Conservation (phyloP, 2,888 invertebrate genomes). For the Conomelus anceps region DNA sequence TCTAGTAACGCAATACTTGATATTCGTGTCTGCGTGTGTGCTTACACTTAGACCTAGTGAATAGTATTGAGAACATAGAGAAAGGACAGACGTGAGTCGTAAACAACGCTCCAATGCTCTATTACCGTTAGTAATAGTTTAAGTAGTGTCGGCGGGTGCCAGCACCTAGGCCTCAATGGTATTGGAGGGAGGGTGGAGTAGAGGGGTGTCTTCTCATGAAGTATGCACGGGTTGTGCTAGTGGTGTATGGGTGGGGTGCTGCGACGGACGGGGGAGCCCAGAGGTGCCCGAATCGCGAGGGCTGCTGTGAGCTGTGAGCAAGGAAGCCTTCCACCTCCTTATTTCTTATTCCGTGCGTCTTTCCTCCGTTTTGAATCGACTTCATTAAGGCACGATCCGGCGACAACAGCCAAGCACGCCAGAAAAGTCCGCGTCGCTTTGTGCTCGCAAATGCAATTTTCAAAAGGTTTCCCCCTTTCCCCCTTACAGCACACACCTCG, state of each 20-base stretch:
- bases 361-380: slow-evolving; percentile 12
- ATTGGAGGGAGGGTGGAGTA: neutral
- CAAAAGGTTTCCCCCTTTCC: slow-evolving; percentile 26
- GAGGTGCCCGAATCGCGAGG: neutral
- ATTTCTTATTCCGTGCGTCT: slow-evolving; percentile 19
- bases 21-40: no score
- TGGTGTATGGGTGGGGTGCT: neutral
- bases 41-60: neutral
- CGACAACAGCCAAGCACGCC: slow-evolving; percentile 3
- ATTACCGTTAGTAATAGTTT: neutral
- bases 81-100: neutral
- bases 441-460: slow-evolving; percentile 30
- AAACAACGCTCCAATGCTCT: neutral
- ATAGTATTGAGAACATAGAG: neutral
- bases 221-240: neutral
- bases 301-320: neutral
- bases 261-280: neutral
- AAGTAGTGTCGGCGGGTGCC: neutral
- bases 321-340: slow-evolving; percentile 13
- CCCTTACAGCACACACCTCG: neutral
- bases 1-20: no score
- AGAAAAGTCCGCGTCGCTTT: slow-evolving; percentile 21
- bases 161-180: neutral
- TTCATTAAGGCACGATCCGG: slow-evolving; percentile 12
- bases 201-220: neutral